Base-by-base conservation (phyloP, 2,888 invertebrate genomes). In the Cordilura impudica region DNA sequence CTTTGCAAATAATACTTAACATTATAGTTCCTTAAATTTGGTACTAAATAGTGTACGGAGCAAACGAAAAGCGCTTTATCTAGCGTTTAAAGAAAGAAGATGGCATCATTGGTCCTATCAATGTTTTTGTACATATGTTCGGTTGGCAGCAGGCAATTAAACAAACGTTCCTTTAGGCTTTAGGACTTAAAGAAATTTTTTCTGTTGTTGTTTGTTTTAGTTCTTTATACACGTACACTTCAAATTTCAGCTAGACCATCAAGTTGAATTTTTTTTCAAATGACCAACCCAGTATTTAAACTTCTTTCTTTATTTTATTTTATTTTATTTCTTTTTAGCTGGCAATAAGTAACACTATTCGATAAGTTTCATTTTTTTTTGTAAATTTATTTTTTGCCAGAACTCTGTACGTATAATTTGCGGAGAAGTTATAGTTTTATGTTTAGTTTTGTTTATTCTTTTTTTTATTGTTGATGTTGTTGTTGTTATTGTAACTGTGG, bases 131-230 rank as follows among this genome's bases (percentile, higher is more conserved):
- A 39, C 35, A 39, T 39, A 39, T 39, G 51, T 43, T 66, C 58
- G 53, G 61, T 47, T 69, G 69, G 61, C 69, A 75, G 63, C 61
- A 45, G 75, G 69, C 75, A 75, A 75, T 75, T 75, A 75, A 75
- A 63, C 75, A 75, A 63, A 63, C 75, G 70, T 75, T 75, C 69
- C 69, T 70, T n/a, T n/a, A 16, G 75, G 56, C 75, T 75, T 39
- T 63, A 70, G 75, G 69, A 69, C 67, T 54, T 72, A n/a, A n/a
- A 49, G 23, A 69, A 49, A 21, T 75, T 54, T 67, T 39, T 58
- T 73, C 19, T 66, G 47, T 69, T 43, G 16, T 75, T 70, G 29
- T 75, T 75, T 75, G 67, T 75, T 70, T 70, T 63, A 16, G 54
- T 75, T 75, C 63, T 70, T 56, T 63, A 69, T 69, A 69, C 67